Conservation (phyloP, 2,797 vertebrate species). For the Microctenopoma lineatum region DNA sequence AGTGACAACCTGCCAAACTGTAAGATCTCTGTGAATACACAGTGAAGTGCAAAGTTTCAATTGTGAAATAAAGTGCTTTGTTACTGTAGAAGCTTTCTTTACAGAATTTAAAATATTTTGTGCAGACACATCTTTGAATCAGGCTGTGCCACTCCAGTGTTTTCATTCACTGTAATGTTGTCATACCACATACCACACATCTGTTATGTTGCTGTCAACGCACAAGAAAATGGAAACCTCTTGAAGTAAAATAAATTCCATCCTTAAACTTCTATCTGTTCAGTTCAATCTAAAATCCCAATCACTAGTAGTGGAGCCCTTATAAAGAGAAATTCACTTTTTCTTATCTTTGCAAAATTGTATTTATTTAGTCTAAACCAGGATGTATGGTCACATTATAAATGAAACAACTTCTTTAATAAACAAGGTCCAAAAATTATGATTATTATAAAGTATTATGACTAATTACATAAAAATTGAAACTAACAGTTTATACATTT, state of each 20-base stretch:
- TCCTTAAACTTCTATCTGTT: no score
- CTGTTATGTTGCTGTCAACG: no score
- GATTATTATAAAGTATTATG: slow-evolving; percentile 9
- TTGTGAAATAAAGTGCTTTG: slow-evolving; percentile 8
- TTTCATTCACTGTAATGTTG: no score
- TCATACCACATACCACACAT: no score
- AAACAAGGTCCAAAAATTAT: slow-evolving; percentile 14
- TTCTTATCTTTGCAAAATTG: slow-evolving; percentile 48
- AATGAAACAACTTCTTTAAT: slow-evolving; percentile 19
- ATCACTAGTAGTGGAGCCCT: no score
- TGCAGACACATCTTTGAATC: no score
- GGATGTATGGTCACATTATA: slow-evolving; percentile 20
- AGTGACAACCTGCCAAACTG: slow-evolving; percentile 29
- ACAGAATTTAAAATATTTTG: neutral
- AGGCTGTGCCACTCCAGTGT: neutral
- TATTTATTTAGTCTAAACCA: slow-evolving; percentile 58
- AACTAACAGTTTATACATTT: slow-evolving; percentile 33
- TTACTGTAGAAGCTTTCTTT: neutral
- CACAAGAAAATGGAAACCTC: no score
- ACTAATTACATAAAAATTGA: slow-evolving; percentile 39
- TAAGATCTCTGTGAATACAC: neutral
- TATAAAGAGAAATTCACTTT: neutral
- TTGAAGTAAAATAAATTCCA: no score
- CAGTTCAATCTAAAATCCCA: neutral
- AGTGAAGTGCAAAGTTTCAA: slow-evolving; percentile 3